These are phyloP conservation scores for Macrophya alboannulata DNA, from an alignment of 2,888 invertebrate species.

Conservation along the genomic window DNA sequence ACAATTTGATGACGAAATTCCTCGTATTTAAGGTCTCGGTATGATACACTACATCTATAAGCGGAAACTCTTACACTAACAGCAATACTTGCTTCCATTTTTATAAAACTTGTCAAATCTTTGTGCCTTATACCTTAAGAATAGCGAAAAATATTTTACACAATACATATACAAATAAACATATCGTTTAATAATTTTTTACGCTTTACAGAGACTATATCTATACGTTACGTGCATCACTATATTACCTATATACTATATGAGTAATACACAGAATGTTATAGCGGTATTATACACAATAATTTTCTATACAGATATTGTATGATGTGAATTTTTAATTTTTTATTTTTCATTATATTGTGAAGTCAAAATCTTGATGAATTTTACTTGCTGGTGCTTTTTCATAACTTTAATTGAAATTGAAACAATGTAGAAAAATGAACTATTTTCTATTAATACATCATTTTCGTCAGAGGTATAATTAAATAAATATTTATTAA, in stretches of 20 bases:
- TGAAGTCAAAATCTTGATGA: neutral
- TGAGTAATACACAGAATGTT: slow-evolving; percentile 13
- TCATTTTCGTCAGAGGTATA: neutral
- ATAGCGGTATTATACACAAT: neutral
- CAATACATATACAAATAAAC: neutral
- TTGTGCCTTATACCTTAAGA: slow-evolving; percentile 24
- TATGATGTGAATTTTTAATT: neutral
- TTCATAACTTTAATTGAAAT: slow-evolving; percentile 4
- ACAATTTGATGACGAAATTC: neutral
- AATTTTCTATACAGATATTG: neutral
- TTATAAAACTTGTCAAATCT: neutral
- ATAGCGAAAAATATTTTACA: slow-evolving; percentile 26
- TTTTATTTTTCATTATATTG: neutral
- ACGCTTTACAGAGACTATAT: no score
- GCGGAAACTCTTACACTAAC: no score
- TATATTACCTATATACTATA: neutral
- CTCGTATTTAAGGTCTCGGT: no score
- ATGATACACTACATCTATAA: no score
- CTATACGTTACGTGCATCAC: neutral
- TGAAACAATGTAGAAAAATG: neutral
- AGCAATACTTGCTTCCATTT: neutral
- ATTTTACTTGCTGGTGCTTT: slow-evolving; percentile 19
- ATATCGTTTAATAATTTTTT: neutral
- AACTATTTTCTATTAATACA: neutral
- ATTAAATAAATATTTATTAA: neutral